These are phyloP conservation scores for Drosophila pandora DNA, from an alignment of 1,140 invertebrate species.

Conservation along the genomic window DNA sequence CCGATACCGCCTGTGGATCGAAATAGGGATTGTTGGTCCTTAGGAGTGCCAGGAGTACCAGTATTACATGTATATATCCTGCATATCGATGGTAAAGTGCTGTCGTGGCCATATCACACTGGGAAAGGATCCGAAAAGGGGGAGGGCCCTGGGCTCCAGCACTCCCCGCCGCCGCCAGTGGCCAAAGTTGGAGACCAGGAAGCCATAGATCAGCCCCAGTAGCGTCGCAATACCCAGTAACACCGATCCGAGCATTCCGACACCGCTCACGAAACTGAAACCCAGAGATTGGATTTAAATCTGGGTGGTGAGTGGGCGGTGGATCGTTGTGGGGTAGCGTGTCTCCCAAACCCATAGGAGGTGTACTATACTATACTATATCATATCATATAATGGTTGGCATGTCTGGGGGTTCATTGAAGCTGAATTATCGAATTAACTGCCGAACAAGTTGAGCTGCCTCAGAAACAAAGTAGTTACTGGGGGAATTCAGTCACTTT, in stretches of 20 bases:
- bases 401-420: slow-evolving; percentile 4
- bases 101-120: slow-evolving; percentile 70
- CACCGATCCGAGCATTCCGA: slow-evolving; percentile 44
- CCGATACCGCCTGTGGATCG: slow-evolving; percentile 40
- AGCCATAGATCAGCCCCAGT: slow-evolving; percentile 61
- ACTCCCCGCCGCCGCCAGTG: slow-evolving; percentile 80
- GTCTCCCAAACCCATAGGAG: background rate
- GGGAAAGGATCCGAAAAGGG: slow-evolving; percentile 84
- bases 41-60: background rate
- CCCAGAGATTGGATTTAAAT: slow-evolving; percentile 6
- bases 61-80: slow-evolving; percentile 71
- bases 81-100: slow-evolving; percentile 73
- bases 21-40: background rate
- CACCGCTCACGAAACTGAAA: slow-evolving; percentile 20
- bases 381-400: background rate
- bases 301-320: background rate
- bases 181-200: slow-evolving; percentile 81
- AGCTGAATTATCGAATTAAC: slow-evolving; percentile 35
- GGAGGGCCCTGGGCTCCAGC: slow-evolving; percentile 52
- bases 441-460: background rate
- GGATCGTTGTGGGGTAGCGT: background rate
- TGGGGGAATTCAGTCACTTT: background rate
- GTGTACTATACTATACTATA: background rate
- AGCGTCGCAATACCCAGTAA: slow-evolving; percentile 21
- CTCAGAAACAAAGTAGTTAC: background rate